Evolutionary conservation across 2,113 vertebrate species (phyloP).

Genomic region (Ancistrus triradiatus): DNA sequence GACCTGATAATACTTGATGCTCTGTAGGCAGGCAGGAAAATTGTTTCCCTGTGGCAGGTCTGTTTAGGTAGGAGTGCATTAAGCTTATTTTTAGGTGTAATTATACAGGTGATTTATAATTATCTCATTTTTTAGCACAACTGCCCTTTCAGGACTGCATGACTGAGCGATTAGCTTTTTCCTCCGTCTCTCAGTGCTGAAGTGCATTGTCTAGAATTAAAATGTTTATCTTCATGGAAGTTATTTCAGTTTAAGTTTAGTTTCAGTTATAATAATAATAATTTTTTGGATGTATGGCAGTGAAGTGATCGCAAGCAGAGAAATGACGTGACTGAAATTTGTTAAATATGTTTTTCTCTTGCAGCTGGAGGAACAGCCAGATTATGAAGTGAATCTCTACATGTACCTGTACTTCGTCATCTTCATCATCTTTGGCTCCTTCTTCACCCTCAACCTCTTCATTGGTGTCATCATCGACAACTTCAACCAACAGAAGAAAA

Average conservation of each 20-base stretch:
- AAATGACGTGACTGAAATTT: not conserved
- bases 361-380: conserved; percentile 77
- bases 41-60: not conserved
- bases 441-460: conserved; percentile 97
- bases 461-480: conserved; percentile 99
- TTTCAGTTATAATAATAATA: too few relatives aligned
- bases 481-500: conserved; percentile 99
- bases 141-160: not conserved
- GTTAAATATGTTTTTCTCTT: not conserved
- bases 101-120: conserved; percentile 9
- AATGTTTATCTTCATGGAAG: too few relatives aligned
- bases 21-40: not conserved
- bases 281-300: not conserved
- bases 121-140: not conserved
- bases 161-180: not conserved
- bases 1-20: not conserved
- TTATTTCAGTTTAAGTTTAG: too few relatives aligned
- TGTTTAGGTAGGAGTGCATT: not conserved
- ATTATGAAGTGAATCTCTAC: conserved; percentile 83
- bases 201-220: not conserved
- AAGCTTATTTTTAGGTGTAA: conserved; percentile 15
- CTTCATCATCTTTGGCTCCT: conserved; percentile 97
- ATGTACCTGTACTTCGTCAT: conserved; percentile 98
- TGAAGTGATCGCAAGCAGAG: not conserved
- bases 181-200: not conserved